These are phyloP conservation scores for Phymatocera aterrima DNA, from an alignment of 2,888 invertebrate genomes.

Conservation along the genomic window DNA sequence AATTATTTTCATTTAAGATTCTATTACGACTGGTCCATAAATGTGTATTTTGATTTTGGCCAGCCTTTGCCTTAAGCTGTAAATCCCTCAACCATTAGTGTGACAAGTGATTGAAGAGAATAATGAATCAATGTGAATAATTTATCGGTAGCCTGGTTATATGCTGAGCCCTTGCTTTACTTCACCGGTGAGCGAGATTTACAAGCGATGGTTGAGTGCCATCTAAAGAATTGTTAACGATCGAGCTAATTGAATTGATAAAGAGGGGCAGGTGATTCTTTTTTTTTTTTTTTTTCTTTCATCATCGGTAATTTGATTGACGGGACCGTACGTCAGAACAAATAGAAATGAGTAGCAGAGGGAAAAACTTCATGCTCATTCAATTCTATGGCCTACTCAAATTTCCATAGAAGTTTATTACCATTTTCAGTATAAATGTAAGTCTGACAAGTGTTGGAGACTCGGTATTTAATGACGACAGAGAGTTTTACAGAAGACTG, in stretches of 20 bases:
- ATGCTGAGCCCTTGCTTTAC: neutral
- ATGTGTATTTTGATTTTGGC: neutral
- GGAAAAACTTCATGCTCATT: neutral
- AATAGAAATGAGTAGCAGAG: neutral
- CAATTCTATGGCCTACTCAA: neutral
- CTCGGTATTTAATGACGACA: neutral
- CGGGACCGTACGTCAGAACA: neutral
- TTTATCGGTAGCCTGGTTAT: conserved; percentile 5
- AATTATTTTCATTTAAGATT: no score
- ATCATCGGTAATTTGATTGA: neutral
- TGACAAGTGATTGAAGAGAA: conserved; percentile 23
- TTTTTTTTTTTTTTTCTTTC: neutral
- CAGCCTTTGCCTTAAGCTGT: neutral
- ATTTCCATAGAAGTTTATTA: neutral
- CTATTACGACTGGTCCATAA: neutral
- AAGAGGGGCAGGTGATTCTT: neutral
- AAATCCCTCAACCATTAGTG: neutral
- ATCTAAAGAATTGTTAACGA: neutral
- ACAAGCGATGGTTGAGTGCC: neutral
- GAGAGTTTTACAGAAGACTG: neutral
- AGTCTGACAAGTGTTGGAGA: neutral
- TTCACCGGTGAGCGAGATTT: neutral
- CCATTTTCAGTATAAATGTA: neutral
- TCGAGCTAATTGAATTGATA: neutral
- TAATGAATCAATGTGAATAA: conserved; percentile 22